Base-by-base conservation (phyloP, 2,797 vertebrate species). In the Distichodus sexfasciatus region DNA sequence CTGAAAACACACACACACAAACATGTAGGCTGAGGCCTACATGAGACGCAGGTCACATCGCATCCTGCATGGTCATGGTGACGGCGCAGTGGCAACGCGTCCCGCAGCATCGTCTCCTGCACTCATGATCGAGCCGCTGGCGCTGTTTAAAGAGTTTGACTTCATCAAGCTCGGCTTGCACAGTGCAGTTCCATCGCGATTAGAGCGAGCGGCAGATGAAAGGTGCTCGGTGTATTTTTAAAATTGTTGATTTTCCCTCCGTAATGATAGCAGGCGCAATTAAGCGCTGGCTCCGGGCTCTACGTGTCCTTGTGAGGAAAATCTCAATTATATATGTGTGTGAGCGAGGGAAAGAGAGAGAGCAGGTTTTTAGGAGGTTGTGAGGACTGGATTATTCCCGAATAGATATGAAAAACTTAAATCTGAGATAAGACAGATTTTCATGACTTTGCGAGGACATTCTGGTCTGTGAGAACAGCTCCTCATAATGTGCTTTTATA, bases 171-270 rank as follows among this genome's bases (percentile, higher is more conserved):
- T 87, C 85, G 77, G 57, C 80, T 87, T 85, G 82, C 83, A 89
- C 85, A 88, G 83, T 81, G 78, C 85, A 87, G 87, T 88, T 88
- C 88, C 87, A 85, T 83, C 84, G 81, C 88, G 80, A 89, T 90
- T 90, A 90, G 85, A 86, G 81, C 78, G 78, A 80, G 81, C 72
- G 80, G 88, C 84, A 89, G 86, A 90, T 90, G 87, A 90, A 92
- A 90, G 87, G 84, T 89, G 86, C 85, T 90, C 86, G 63, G 88
- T 90, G 87, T 89, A 90, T 90, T 91, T 92, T 91, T 89, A 89
- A 91, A 91, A 90, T 88, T 89, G 89, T 90, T 89, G 90, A 90
- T 89, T 91, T 91, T 91, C 86, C 82, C 86, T 76, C 46, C 83
- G 85, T 91, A 89, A 92, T 90, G 88, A 90, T 90, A 89, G 88